Base-by-base conservation (phyloP, 2,797 vertebrate genomes). In the Chiroxiphia lanceolata region DNA sequence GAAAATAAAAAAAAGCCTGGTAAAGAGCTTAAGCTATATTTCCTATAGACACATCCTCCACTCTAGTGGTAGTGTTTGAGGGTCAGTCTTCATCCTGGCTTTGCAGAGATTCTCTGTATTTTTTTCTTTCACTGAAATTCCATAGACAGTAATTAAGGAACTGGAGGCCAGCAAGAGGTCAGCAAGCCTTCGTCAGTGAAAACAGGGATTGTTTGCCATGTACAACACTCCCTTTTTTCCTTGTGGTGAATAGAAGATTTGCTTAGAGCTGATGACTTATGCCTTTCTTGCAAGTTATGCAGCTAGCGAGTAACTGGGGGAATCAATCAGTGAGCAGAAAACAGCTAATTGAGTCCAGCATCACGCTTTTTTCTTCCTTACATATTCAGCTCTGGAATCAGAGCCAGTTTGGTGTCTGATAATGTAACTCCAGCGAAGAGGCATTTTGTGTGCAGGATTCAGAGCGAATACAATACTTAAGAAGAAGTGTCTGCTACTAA, bases 221-320 rank as follows among this genome's bases (percentile, higher is more conserved):
- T 98, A 99, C 98, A 99, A 98, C 98, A 98, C 98, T 98, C 98
- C 98, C 98, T 98, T 99, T 98, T 98, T 99, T 98, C 98, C 98
- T 98, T 95, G 97, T 98, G 97, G 97, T 98, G 98, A 98, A 98
- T 97, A 98, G 98, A 97, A 98, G 98, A 97, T 98, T 98, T 97
- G 98, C 97, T 97, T 98, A 98, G 97, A 98, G 96, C 97, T 85
- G 97, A 98, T 98, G 98, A 98, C 98, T 98, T 98, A 97, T 97
- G 98, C 97, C 97, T 98, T 98, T 98, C 98, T 98, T 97, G 96
- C 96, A 96, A 98, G 97, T 98, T 97, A 93, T 96, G 97, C 97
- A 97, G 98, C 93, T 95, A 95, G 98, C 80, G 11, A 97, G 97
- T 78, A 95, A 79, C 96, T 53, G 70, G 96, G 93, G 96, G 95